Percentiles rank a stretch among this genome's conserved stretches.
Conservation (phyloP, 30 jellyfish, hydroid and myxozoan genomes). For the Aurelia coerulea region DNA sequence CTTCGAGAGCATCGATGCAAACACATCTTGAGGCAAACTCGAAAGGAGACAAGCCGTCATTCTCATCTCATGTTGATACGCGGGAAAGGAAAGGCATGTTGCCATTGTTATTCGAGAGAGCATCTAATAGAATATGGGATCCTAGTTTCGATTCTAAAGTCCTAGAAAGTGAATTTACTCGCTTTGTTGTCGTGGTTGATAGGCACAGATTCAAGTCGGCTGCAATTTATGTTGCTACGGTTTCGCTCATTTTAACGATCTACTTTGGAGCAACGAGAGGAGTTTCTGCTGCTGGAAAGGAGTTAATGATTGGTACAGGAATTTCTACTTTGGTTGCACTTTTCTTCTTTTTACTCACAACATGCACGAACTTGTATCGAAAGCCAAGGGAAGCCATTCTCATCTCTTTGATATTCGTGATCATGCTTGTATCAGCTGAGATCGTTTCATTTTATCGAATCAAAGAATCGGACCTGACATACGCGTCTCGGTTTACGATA, state of each 20-base stretch:
- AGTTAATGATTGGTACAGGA: slow-evolving; percentile 81
- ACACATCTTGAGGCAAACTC: slow-evolving; percentile 61
- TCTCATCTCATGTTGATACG: slow-evolving; percentile 88
- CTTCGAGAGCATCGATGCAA: slow-evolving; percentile 41
- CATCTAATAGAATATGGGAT: slow-evolving; percentile 94
- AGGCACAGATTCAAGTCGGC: slow-evolving; percentile 90
- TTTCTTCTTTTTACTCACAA: slow-evolving; percentile 75
- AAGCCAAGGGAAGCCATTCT: slow-evolving; percentile 92
- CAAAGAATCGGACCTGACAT: slow-evolving; percentile 71
- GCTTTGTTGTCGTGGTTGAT: slow-evolving; percentile 92
- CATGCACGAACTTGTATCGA: slow-evolving; percentile 81
- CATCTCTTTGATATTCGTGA: slow-evolving; percentile 71
- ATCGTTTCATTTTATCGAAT: slow-evolving; percentile 77
- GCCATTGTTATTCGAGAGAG: slow-evolving; percentile 97
- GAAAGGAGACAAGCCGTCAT: slow-evolving; percentile 87
- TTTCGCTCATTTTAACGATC: slow-evolving; percentile 68
- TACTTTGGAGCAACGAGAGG: slow-evolving; percentile 88
- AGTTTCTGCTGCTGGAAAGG: slow-evolving; percentile 37
- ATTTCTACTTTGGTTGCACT: slow-evolving; percentile 67
- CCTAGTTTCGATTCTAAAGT: slow-evolving; percentile 94
- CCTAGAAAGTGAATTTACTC: slow-evolving; percentile 92
- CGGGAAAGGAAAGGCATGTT: slow-evolving; percentile 89
- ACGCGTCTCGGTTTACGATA: slow-evolving; percentile 90
- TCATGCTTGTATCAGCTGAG: slow-evolving; percentile 78
- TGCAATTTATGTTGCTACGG: slow-evolving; percentile 90